phyloP scores from a whole-genome alignment of 2,888 invertebrate species.

The Microplitis deprimator region DNA sequence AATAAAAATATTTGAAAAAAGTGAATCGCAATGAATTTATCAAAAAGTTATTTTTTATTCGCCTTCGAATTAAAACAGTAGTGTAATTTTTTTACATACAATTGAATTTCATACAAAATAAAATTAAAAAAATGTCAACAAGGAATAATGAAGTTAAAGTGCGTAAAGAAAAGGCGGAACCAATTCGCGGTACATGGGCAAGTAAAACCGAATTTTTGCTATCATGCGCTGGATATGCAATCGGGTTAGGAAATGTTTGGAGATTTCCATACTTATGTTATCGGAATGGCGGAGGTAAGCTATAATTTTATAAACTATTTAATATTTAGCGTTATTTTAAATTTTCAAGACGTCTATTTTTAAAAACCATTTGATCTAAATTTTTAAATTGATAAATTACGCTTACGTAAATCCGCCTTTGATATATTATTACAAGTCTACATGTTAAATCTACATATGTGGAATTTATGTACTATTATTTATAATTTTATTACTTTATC shows the following conservation, averaged over 20 bases:
- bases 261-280: slow-evolving; percentile 90
- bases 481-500: no score
- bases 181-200: slow-evolving; percentile 79
- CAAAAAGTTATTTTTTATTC: background rate
- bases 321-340: background rate
- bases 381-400: no score
- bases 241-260: slow-evolving; percentile 90
- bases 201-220: slow-evolving; percentile 84
- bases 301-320: slow-evolving; percentile 23
- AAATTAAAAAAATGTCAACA: slow-evolving; percentile 31
- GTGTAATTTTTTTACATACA: background rate
- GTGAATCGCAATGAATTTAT: background rate
- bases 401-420: no score
- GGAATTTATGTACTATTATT: no score
- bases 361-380: no score
- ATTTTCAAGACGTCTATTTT: no score
- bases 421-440: no score
- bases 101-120: background rate
- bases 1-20: slow-evolving; percentile 10
- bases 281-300: slow-evolving; percentile 86
- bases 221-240: slow-evolving; percentile 87
- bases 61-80: background rate
- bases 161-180: slow-evolving; percentile 58
- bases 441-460: no score
- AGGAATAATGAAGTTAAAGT: slow-evolving; percentile 40